These are phyloP conservation scores for Antitype chi DNA, from an alignment of 2,888 invertebrate species.

Conservation along the genomic window DNA sequence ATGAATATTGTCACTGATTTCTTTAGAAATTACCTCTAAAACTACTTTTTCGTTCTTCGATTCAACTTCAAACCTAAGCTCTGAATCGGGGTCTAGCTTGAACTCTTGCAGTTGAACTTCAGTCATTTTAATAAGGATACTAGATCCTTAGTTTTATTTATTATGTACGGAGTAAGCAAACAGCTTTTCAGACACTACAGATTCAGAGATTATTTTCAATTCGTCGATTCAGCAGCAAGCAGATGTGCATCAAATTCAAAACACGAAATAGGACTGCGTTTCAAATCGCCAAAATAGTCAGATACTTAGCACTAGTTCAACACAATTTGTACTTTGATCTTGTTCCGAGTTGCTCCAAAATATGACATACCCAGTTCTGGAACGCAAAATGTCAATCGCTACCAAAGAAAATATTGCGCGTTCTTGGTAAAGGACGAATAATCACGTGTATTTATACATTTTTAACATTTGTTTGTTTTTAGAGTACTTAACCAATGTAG, in stretches of 20 bases:
- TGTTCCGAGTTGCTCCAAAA: constrained; percentile 3
- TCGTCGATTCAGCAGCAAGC: constrained; percentile 25
- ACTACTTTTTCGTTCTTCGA: constrained; percentile 95
- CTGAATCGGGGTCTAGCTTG: constrained; percentile 96
- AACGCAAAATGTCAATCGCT: constrained; percentile 10
- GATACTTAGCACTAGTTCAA: not conserved
- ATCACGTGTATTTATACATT: not conserved
- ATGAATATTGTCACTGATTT: not conserved
- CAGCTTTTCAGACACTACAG: not conserved
- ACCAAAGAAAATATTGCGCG: not conserved
- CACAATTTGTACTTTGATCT: not conserved
- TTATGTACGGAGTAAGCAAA: constrained; percentile 18
- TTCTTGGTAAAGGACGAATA: not conserved
- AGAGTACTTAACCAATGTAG: too few species aligned
- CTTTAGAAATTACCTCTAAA: constrained; percentile 91
- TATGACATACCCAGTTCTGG: not conserved
- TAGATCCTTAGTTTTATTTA: not conserved
- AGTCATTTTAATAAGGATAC: constrained; percentile 77
- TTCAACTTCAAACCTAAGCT: constrained; percentile 98
- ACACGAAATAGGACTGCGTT: constrained; percentile 33
- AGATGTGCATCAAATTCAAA: constrained; percentile 29
- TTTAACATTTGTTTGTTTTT: not conserved
- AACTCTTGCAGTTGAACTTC: constrained; percentile 92
- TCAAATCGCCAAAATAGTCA: not conserved
- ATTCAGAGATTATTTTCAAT: not conserved